phyloP scores from a whole-genome alignment of 37 sponge, comb jelly and placozoan genomes.

The Corticium candelabrum region DNA sequence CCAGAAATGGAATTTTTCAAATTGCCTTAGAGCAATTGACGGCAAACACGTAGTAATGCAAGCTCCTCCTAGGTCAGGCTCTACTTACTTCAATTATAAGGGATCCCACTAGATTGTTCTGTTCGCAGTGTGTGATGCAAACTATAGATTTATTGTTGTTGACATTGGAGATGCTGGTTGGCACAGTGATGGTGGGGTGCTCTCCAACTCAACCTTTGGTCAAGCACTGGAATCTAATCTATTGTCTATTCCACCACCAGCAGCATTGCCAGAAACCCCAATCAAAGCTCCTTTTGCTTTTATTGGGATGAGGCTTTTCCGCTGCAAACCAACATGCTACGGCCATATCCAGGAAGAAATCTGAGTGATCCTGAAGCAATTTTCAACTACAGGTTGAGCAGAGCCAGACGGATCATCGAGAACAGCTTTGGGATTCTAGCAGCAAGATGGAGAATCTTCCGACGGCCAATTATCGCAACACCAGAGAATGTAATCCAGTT shows the following conservation, averaged over 20 bases:
- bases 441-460: constrained; percentile 23
- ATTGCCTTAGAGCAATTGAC: constrained; percentile 6
- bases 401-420: not conserved
- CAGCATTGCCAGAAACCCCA: not conserved
- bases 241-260: not conserved
- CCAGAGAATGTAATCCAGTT: constrained; percentile 25
- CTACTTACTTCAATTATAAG: constrained; percentile 28
- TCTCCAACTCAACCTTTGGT: constrained; percentile 12
- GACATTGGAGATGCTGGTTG: constrained; percentile 19
- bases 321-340: too few species aligned
- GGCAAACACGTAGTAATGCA: constrained; percentile 13
- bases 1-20: constrained; percentile 25
- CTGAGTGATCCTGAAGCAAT: not conserved
- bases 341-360: constrained; percentile 5
- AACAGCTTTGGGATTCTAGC: constrained; percentile 19
- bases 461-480: constrained; percentile 19
- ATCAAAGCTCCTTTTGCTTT: not conserved
- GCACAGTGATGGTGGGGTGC: constrained; percentile 15
- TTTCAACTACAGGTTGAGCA: constrained; percentile 26
- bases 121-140: constrained; percentile 28
- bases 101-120: constrained; percentile 25
- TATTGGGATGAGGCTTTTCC: too few species aligned
- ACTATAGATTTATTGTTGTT: constrained; percentile 23
- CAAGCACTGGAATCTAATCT: constrained; percentile 2
- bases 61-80: constrained; percentile 26